Conservation (phyloP, 2,113 vertebrate genomes). For the Narcine bancroftii region DNA sequence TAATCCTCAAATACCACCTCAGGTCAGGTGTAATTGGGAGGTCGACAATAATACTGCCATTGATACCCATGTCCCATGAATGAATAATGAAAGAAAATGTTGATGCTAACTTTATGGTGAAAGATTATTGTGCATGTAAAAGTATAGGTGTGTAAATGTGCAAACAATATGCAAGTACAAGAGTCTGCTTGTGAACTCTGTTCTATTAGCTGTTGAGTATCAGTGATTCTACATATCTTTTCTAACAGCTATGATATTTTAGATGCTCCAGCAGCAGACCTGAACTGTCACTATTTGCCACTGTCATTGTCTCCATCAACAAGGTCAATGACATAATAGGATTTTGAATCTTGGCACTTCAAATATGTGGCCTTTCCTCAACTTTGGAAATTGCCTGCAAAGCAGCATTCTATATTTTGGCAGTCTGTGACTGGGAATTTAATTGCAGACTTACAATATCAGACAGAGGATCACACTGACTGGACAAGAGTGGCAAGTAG, state of each 20-base stretch:
- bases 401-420: background rate
- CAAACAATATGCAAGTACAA: too few relatives aligned
- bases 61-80: too few relatives aligned
- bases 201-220: background rate
- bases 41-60: too few relatives aligned
- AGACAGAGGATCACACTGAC: slow-evolving; percentile 16
- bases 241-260: background rate
- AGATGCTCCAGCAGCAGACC: background rate
- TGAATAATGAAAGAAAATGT: too few relatives aligned
- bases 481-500: background rate
- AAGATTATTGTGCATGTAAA: background rate
- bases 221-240: background rate
- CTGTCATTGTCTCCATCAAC: background rate
- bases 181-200: too few relatives aligned
- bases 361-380: background rate
- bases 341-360: background rate
- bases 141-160: too few relatives aligned
- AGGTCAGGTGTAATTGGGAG: too few relatives aligned
- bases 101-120: background rate
- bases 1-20: too few relatives aligned
- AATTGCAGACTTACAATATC: slow-evolving; percentile 9
- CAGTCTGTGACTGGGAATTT: background rate
- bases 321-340: background rate
- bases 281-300: background rate
- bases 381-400: slow-evolving; percentile 14